phyloP scores from a whole-genome alignment of 2,113 vertebrate genomes.

The Limanda limanda region DNA sequence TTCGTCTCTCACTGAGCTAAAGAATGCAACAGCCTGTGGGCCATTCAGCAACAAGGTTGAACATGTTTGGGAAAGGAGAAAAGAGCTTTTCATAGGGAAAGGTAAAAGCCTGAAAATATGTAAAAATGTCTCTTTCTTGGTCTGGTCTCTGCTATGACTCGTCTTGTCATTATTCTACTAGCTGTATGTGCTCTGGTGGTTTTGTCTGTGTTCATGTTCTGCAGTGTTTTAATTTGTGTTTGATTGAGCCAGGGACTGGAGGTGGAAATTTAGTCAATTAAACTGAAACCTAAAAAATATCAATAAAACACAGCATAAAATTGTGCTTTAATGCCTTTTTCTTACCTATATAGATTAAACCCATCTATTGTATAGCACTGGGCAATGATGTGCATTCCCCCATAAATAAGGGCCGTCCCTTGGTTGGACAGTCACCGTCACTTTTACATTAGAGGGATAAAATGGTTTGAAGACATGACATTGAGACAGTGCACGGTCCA shows the following conservation, averaged over 20 bases:
- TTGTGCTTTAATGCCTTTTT: neutral
- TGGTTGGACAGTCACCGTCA: conserved; percentile 9
- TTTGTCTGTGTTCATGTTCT: neutral
- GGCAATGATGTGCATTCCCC: neutral
- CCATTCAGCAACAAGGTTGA: conserved; percentile 3
- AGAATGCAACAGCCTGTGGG: neutral
- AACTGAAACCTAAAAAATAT: too few relatives aligned
- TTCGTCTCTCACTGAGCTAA: neutral
- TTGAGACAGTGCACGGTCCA: conserved; percentile 41
- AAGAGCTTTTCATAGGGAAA: conserved; percentile 15
- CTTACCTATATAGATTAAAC: neutral
- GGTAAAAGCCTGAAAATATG: neutral
- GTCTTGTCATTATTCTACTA: too few relatives aligned
- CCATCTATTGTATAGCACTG: neutral
- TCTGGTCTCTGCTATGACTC: neutral
- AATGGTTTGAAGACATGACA: conserved; percentile 50
- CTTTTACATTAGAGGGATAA: conserved; percentile 33
- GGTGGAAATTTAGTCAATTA: too few relatives aligned
- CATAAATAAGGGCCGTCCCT: conserved; percentile 12
- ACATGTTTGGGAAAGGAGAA: conserved; percentile 25
- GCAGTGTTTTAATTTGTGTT: neutral
- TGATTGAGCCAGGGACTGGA: neutral
- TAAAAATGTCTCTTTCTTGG: neutral
- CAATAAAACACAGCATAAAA: too few relatives aligned
- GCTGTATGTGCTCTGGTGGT: neutral